These are phyloP conservation scores for Agrotis exclamationis DNA, from an alignment of 2,888 invertebrate species.

Conservation along the genomic window DNA sequence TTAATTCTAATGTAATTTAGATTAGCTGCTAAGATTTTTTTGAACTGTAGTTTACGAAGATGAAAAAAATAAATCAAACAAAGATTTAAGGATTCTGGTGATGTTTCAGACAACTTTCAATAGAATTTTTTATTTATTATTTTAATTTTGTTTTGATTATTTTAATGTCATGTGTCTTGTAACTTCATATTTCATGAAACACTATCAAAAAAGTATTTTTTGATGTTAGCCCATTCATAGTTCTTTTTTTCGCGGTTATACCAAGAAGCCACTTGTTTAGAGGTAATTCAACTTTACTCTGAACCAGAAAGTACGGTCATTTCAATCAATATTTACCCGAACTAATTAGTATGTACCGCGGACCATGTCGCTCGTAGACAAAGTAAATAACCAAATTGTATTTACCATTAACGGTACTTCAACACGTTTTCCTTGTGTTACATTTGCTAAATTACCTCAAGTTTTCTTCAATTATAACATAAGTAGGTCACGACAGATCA, in stretches of 20 bases:
- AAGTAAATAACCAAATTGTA: conserved; percentile 57
- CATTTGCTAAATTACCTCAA: conserved; percentile 53
- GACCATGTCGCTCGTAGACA: conserved; percentile 25
- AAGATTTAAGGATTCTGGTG: too few relatives aligned
- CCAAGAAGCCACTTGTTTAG: conserved; percentile 11
- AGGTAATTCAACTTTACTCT: conserved; percentile 44
- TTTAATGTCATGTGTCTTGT: too few relatives aligned
- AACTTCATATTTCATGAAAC: too few relatives aligned
- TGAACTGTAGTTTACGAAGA: too few relatives aligned
- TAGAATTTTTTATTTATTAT: too few relatives aligned
- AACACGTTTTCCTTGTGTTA: conserved; percentile 52
- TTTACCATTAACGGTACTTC: conserved; percentile 49
- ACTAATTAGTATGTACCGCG: conserved; percentile 59
- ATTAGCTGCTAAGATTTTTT: too few relatives aligned
- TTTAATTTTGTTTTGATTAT: too few relatives aligned
- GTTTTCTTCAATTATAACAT: conserved; percentile 57
- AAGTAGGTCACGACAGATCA: conserved; percentile 63
- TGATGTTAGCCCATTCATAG: too few relatives aligned
- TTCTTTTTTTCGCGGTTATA: neutral
- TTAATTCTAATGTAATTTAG: too few relatives aligned
- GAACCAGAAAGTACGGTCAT: conserved; percentile 31
- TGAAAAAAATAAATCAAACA: too few relatives aligned
- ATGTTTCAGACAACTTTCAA: too few relatives aligned
- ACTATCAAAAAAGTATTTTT: too few relatives aligned
- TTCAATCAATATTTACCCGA: conserved; percentile 51